Evolutionary conservation across 2,797 vertebrate species (phyloP).

Genomic region (Neosilurus mollespiculum): DNA sequence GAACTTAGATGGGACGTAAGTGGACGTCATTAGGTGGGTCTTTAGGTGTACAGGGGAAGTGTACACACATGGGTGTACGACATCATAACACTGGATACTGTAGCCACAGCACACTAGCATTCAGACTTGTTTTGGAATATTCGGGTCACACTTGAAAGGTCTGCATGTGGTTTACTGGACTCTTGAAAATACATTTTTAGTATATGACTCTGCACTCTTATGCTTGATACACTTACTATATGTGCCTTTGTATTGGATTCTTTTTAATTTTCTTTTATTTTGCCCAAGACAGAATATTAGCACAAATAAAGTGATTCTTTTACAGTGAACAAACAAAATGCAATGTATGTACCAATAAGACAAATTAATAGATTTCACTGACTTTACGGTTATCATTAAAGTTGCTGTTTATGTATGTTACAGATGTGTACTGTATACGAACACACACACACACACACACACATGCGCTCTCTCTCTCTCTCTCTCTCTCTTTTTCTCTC

Average conservation of each 20-base stretch:
- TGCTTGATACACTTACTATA: conserved; percentile 2
- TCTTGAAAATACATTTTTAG: conserved; percentile 30
- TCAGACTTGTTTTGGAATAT: neutral
- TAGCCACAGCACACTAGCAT: neutral
- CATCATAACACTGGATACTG: neutral
- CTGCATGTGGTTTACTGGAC: neutral
- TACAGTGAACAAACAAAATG: neutral
- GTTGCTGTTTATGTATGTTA: no score
- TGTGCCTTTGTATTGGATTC: neutral
- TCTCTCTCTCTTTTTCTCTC: neutral
- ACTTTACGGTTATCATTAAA: no score
- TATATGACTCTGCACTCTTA: conserved; percentile 13
- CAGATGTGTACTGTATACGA: no score
- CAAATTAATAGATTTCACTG: neutral
- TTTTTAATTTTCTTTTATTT: neutral
- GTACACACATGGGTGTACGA: no score
- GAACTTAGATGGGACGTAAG: neutral
- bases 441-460: no score
- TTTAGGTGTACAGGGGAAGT: neutral
- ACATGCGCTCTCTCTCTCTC: no score
- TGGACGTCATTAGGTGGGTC: conserved; percentile 21
- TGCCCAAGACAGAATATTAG: neutral
- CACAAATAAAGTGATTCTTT: neutral
- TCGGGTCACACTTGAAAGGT: neutral
- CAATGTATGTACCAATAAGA: neutral